phyloP scores from a whole-genome alignment of 2,113 vertebrate species.

The Sylvietta virens region DNA sequence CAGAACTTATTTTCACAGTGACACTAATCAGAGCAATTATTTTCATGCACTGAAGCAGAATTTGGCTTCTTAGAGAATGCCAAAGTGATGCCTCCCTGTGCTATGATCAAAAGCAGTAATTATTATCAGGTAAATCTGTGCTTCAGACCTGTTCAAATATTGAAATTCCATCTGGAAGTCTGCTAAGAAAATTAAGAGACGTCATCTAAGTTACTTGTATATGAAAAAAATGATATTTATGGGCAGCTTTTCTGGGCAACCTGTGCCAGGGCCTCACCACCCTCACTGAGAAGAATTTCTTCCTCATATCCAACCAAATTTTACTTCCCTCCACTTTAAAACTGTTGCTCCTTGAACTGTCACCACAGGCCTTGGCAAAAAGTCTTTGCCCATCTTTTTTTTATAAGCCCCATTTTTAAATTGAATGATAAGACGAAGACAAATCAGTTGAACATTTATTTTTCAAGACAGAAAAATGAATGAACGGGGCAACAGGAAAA shows the following conservation, averaged over 20 bases:
- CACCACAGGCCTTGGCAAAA: neutral
- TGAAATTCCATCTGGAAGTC: neutral
- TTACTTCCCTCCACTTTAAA: neutral
- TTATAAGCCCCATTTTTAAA: neutral
- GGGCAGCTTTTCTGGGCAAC: neutral
- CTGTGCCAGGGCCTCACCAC: neutral
- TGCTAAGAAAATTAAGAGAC: neutral
- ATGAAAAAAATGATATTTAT: neutral
- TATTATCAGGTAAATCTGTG: neutral
- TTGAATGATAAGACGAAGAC: neutral
- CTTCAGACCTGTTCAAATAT: neutral
- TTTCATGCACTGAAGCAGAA: neutral
- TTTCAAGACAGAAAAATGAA: constrained; percentile 52
- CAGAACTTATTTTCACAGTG: neutral
- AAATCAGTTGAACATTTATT: constrained; percentile 54
- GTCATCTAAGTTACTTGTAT: neutral
- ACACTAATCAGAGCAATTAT: neutral
- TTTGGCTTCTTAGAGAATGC: neutral
- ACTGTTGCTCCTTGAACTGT: neutral
- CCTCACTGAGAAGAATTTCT: neutral
- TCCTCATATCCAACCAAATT: neutral
- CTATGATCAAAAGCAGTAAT: neutral
- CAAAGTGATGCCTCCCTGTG: neutral
- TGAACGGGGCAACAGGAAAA: constrained; percentile 52
- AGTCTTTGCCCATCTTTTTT: neutral